These are phyloP conservation scores for Plecturocebus donacophilus DNA, from an alignment of 2,113 vertebrate species.

Conservation along the genomic window DNA sequence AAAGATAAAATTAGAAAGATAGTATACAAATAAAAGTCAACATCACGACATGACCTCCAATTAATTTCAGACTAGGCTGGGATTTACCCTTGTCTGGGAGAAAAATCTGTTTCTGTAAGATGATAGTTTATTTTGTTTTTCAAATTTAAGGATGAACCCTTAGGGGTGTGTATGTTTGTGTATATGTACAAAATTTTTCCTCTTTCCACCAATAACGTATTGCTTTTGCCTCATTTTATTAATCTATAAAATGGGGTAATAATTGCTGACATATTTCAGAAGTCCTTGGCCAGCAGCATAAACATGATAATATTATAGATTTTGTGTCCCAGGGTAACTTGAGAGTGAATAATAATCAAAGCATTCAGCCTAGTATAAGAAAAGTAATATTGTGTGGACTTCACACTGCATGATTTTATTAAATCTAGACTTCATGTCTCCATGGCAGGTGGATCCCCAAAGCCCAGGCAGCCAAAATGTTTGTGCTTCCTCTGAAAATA, in stretches of 20 bases:
- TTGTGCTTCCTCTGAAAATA: conserved; percentile 64
- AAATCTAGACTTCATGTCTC: conserved; percentile 74
- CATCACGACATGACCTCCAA: neutral
- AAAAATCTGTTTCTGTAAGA: conserved; percentile 43
- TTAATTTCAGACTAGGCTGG: conserved; percentile 6
- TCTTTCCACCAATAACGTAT: neutral
- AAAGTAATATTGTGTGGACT: conserved; percentile 72
- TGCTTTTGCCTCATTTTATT: conserved; percentile 57
- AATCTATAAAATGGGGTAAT: conserved; percentile 66
- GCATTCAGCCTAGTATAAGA: conserved; percentile 62
- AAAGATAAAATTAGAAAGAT: conserved; percentile 38
- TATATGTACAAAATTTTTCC: neutral
- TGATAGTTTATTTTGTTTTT: neutral
- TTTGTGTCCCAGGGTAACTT: conserved; percentile 41
- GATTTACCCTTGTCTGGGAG: neutral
- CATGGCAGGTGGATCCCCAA: conserved; percentile 67
- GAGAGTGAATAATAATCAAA: conserved; percentile 74
- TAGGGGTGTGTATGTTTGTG: neutral
- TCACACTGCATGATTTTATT: conserved; percentile 73
- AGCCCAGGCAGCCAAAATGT: conserved; percentile 63
- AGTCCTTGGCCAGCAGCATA: conserved; percentile 16
- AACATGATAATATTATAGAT: conserved; percentile 53
- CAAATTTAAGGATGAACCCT: neutral
- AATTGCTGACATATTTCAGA: conserved; percentile 40
- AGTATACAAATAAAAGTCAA: neutral